Conservation (phyloP, 1,140 invertebrate genomes). For the Hermetia illucens region DNA sequence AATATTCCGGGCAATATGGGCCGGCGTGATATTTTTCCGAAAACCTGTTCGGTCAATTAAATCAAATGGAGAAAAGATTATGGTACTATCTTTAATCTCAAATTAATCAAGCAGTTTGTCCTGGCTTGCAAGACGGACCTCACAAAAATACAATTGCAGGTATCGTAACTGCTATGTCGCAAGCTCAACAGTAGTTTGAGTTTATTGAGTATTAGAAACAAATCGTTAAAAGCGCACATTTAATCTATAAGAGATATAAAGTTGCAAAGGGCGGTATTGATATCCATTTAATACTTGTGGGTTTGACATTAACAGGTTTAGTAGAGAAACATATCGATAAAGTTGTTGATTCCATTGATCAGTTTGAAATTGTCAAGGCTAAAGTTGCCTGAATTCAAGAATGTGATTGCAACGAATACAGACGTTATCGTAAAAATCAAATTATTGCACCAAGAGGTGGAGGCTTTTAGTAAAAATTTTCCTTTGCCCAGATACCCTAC, state of each 20-base stretch:
- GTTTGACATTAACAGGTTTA: conserved; percentile 61
- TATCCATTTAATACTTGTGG: conserved; percentile 67
- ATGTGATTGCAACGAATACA: conserved; percentile 44
- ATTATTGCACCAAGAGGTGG: conserved; percentile 50
- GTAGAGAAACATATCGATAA: conserved; percentile 71
- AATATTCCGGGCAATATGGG: conserved; percentile 79
- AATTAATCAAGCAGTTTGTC: conserved; percentile 91
- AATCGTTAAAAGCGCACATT: conserved; percentile 63
- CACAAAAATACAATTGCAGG: conserved; percentile 86
- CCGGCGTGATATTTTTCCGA: conserved; percentile 80
- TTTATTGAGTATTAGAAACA: conserved; percentile 82
- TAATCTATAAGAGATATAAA: conserved; percentile 52
- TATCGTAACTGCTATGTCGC: conserved; percentile 83
- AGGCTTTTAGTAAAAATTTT: conserved; percentile 63
- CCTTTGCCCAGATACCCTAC: conserved; percentile 52
- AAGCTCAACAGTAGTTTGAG: conserved; percentile 62
- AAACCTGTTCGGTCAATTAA: conserved; percentile 62
- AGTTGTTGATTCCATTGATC: conserved; percentile 81
- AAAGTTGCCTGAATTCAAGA: conserved; percentile 75
- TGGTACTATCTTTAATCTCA: conserved; percentile 77
- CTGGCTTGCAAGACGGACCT: conserved; percentile 79
- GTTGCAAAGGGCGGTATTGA: conserved; percentile 74
- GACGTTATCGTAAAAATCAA: conserved; percentile 45
- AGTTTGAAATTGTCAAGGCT: conserved; percentile 60
- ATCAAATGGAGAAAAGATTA: conserved; percentile 60